Conservation (phyloP, 2,888 invertebrate genomes). For the Formica aserva region DNA sequence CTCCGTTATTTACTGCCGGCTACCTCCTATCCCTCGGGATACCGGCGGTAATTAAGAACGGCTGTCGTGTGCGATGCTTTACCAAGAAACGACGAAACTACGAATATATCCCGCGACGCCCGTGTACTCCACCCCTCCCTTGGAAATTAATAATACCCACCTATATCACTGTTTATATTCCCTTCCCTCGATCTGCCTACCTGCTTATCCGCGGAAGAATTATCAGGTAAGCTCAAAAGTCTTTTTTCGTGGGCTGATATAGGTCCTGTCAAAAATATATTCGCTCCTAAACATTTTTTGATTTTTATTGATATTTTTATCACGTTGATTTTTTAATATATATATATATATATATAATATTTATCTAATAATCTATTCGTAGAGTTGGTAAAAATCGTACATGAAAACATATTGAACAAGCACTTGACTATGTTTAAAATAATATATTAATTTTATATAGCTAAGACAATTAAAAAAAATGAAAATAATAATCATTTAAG, state of each 20-base stretch:
- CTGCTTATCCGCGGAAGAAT: conserved; percentile 22
- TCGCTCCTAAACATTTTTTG: too few species aligned
- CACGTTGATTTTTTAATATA: neutral
- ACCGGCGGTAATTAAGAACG: conserved; percentile 62
- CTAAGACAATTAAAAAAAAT: neutral
- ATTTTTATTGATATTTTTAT: neutral
- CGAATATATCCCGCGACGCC: neutral
- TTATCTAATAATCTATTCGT: neutral
- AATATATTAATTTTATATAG: neutral
- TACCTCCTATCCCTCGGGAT: conserved; percentile 52
- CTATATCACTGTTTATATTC: neutral
- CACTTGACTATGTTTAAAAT: neutral
- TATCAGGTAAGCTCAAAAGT: neutral
- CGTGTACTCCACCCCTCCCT: too few species aligned
- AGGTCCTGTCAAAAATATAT: neutral
- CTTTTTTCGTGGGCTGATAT: neutral
- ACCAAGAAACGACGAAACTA: conserved; percentile 60
- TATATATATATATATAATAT: neutral
- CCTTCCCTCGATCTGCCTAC: neutral
- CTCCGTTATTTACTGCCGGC: conserved; percentile 57
- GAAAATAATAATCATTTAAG: neutral
- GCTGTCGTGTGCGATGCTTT: conserved; percentile 60
- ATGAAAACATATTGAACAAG: neutral
- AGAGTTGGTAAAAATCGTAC: neutral
- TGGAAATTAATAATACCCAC: conserved; percentile 49